phyloP scores from a whole-genome alignment of 2,797 vertebrate genomes.

The Microchirus variegatus region DNA sequence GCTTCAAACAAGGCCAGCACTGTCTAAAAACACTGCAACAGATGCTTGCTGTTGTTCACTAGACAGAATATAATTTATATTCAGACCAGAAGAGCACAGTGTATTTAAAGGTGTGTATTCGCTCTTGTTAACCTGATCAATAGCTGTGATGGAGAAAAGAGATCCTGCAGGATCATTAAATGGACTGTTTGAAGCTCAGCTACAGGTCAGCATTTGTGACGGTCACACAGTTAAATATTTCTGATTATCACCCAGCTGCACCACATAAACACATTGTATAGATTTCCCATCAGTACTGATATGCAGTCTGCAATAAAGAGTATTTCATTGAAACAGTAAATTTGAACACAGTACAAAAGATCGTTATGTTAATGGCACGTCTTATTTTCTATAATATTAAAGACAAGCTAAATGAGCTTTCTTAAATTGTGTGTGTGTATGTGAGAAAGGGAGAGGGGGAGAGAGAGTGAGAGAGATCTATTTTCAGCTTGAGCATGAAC shows the following conservation, averaged over 20 bases:
- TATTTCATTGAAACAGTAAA: constrained; percentile 33
- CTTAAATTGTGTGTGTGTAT: neutral
- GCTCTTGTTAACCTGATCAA: constrained; percentile 23
- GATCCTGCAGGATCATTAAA: constrained; percentile 18
- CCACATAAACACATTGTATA: constrained; percentile 45
- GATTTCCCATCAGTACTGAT: constrained; percentile 39
- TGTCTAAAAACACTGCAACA: constrained; percentile 42
- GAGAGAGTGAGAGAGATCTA: constrained; percentile 17
- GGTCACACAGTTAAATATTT: constrained; percentile 38
- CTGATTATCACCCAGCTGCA: constrained; percentile 25
- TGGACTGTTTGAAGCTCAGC: constrained; percentile 12
- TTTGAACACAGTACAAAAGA: constrained; percentile 8
- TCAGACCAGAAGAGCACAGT: constrained; percentile 19
- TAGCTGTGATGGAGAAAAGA: neutral
- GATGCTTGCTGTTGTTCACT: constrained; percentile 13
- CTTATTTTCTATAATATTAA: no score
- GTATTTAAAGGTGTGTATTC: constrained; percentile 17
- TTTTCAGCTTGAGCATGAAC: constrained; percentile 38
- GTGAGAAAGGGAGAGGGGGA: neutral
- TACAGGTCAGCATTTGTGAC: constrained; percentile 24
- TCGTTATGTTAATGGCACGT: constrained; percentile 4
- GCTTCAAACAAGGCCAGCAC: constrained; percentile 2
- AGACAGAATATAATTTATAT: constrained; percentile 16
- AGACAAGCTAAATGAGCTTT: neutral
- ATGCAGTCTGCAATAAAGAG: constrained; percentile 35